A percentile compares a stretch with the other conserved stretches of the same genome.
Conservation (phyloP, 2,797 vertebrate species). For the Acanthurus leucopareius region DNA sequence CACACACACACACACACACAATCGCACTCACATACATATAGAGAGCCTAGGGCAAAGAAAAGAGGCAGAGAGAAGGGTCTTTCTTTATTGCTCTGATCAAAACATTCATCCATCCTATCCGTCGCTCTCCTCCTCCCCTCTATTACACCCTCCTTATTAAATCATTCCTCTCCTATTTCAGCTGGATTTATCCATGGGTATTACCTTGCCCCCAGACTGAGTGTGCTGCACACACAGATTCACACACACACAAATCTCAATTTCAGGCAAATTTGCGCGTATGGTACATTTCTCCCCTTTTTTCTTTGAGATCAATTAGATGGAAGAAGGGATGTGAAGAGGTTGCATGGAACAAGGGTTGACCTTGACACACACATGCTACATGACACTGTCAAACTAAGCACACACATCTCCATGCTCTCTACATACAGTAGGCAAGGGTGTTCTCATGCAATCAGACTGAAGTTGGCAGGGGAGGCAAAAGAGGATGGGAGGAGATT, state of each 20-base stretch:
- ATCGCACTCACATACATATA: conserved; percentile 30
- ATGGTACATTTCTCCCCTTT: conserved; percentile 13
- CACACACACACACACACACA: conserved; percentile 13
- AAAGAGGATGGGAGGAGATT: conserved; percentile 49
- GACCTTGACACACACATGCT: conserved; percentile 46
- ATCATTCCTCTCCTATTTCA: conserved; percentile 74
- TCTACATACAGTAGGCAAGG: conserved; percentile 17
- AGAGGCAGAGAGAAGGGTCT: conserved; percentile 59
- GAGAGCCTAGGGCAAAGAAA: conserved; percentile 69
- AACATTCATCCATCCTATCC: conserved; percentile 77
- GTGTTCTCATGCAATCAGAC: conserved; percentile 52
- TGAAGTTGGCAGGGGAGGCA: conserved; percentile 28
- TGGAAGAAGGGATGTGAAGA: conserved; percentile 40
- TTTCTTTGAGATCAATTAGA: conserved; percentile 56
- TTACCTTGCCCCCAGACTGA: conserved; percentile 57
- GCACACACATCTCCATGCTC: conserved; percentile 4
- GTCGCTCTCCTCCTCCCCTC: conserved; percentile 65
- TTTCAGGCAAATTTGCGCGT: conserved; percentile 40
- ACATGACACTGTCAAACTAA: conserved; percentile 26
- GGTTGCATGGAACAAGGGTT: conserved; percentile 43
- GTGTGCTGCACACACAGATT: conserved; percentile 23
- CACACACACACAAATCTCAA: conserved; percentile 34
- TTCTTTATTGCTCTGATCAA: conserved; percentile 83
- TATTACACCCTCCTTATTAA: conserved; percentile 79
- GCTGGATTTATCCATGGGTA: conserved; percentile 69